Conservation (phyloP, 2,797 vertebrate genomes). For the Triplophysa bombifrons region DNA sequence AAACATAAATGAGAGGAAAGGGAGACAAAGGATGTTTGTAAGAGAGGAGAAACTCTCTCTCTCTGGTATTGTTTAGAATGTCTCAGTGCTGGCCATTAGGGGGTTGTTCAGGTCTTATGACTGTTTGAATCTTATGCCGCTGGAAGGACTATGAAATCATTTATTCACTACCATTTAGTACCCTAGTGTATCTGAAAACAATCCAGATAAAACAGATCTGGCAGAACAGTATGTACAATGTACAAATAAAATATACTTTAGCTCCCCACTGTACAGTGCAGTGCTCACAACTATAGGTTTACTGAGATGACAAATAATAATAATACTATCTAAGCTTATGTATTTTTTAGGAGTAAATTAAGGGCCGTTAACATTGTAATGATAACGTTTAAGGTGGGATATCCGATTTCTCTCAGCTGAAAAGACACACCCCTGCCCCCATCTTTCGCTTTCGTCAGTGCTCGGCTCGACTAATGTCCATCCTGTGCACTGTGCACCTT, state of each 20-base stretch:
- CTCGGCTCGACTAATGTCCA: no score
- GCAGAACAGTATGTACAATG: neutral
- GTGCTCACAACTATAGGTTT: neutral
- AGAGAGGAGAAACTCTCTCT: neutral
- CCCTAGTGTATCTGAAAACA: neutral
- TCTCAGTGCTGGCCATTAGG: neutral
- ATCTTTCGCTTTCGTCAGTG: no score
- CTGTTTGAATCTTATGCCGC: neutral
- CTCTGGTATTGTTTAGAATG: neutral
- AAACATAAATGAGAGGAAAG: neutral
- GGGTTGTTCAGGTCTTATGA: slow-evolving; percentile 7
- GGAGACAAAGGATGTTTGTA: neutral
- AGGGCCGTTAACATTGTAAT: no score
- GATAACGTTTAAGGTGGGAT: no score
- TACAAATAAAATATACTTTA: neutral
- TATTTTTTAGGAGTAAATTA: neutral
- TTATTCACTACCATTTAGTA: neutral
- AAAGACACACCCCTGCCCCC: no score
- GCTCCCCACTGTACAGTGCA: neutral
- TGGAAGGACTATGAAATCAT: neutral
- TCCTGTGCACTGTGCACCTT: no score
- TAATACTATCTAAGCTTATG: no score
- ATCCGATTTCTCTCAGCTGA: no score
- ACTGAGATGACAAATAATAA: neutral
- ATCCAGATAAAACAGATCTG: neutral